These are phyloP conservation scores for Philopotamus ludificatus DNA, from an alignment of 1,140 invertebrate species.

Conservation along the genomic window DNA sequence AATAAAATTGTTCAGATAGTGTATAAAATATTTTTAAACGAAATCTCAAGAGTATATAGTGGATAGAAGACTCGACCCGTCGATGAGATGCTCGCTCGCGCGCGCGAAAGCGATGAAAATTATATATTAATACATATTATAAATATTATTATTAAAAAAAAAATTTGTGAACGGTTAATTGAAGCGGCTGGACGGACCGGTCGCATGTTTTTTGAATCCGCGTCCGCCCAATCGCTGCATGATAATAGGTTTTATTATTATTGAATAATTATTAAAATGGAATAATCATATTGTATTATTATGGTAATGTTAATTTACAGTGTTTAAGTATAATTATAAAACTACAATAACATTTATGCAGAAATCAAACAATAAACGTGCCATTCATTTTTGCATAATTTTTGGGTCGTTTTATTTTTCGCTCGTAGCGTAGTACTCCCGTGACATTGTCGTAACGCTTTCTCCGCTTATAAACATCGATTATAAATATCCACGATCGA, in stretches of 20 bases:
- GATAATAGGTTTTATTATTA: constrained; percentile 26
- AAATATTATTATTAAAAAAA: too few species aligned
- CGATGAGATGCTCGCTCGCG: too few species aligned
- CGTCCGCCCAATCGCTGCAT: constrained; percentile 32
- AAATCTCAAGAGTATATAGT: background rate
- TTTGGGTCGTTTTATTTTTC: too few species aligned
- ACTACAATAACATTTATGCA: constrained; percentile 41
- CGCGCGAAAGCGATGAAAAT: background rate
- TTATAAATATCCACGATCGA: too few species aligned
- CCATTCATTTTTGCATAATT: constrained; percentile 43
- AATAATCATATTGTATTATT: constrained; percentile 41
- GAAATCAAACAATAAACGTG: constrained; percentile 43
- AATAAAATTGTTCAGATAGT: constrained; percentile 4
- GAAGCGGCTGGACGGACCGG: constrained; percentile 3
- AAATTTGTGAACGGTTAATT: background rate
- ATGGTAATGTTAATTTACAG: constrained; percentile 25
- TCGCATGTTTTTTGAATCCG: too few species aligned
- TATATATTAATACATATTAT: background rate
- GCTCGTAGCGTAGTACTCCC: too few species aligned
- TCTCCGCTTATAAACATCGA: too few species aligned
- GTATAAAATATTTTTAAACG: constrained; percentile 1
- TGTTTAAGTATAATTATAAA: constrained; percentile 38
- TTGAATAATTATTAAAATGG: constrained; percentile 34
- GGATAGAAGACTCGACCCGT: background rate
- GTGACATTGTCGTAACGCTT: too few species aligned